phyloP scores from a whole-genome alignment of 1,140 invertebrate species.

The Centruroides sculpturatus region DNA sequence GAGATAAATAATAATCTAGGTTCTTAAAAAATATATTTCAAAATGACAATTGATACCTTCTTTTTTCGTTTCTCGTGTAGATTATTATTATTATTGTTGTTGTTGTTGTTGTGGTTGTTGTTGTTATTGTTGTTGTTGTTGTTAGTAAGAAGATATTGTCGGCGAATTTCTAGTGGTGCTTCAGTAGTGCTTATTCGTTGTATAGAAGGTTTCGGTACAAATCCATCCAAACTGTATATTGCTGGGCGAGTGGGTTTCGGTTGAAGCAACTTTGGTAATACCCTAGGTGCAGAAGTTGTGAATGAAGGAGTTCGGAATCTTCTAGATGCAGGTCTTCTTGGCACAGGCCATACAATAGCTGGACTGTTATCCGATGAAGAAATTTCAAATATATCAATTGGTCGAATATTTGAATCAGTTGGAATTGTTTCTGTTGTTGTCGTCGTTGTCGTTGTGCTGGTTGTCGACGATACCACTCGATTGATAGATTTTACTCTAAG shows the following conservation, averaged over 20 bases:
- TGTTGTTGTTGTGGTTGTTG: not conserved
- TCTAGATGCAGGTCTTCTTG: not conserved
- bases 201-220: slow-evolving; percentile 22
- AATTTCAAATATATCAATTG: not conserved
- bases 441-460: not conserved
- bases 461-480: not conserved
- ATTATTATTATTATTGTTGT: not conserved
- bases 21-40: not conserved
- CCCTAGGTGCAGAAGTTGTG: slow-evolving; percentile 7
- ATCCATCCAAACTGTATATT: slow-evolving; percentile 22
- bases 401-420: too few relatives aligned
- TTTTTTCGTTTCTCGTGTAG: not conserved
- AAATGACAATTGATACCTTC: too few relatives aligned
- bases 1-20: not conserved
- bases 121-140: not conserved
- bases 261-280: slow-evolving; percentile 17
- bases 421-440: too few relatives aligned
- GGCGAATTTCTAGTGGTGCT: slow-evolving; percentile 8
- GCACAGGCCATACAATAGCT: slow-evolving; percentile 10
- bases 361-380: not conserved
- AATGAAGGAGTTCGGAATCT: slow-evolving; percentile 8
- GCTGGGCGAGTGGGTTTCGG: slow-evolving; percentile 19
- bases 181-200: slow-evolving; percentile 12
- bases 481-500: too few relatives aligned
- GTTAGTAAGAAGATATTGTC: not conserved